Percentiles rank a stretch among this genome's conserved stretches.
Evolutionary conservation across 2,113 vertebrate genomes (phyloP).

Genomic region (Pagrus major): DNA sequence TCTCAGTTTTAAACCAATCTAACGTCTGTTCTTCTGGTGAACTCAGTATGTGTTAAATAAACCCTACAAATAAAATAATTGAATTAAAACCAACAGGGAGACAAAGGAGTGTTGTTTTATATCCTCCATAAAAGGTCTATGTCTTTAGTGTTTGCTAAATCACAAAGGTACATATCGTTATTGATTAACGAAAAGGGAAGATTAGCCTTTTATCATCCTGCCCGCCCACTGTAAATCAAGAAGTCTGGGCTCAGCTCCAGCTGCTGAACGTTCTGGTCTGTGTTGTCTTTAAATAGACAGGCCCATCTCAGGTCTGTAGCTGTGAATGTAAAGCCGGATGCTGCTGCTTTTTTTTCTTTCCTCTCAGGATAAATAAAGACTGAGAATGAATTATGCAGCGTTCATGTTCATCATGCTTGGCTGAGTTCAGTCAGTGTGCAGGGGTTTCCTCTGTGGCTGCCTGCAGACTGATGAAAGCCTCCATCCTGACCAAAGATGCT

Average conservation of each 20-base stretch:
- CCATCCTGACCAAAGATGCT: slow-evolving; percentile 4
- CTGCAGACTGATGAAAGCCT: slow-evolving; percentile 22
- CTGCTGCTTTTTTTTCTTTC: neutral
- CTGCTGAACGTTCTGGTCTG: neutral
- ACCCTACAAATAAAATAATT: neutral
- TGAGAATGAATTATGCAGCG: slow-evolving; percentile 46
- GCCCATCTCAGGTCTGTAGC: neutral
- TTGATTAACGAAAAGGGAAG: neutral
- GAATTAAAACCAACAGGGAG: no score
- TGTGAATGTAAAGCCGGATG: slow-evolving; percentile 5
- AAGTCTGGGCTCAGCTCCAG: neutral
- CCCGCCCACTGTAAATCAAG: neutral
- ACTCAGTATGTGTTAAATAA: neutral
- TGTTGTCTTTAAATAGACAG: neutral
- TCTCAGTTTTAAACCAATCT: neutral
- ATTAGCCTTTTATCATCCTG: neutral
- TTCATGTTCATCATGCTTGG: slow-evolving; percentile 25
- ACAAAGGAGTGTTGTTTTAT: neutral
- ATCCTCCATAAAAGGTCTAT: neutral
- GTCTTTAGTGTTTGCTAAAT: neutral
- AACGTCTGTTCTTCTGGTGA: neutral
- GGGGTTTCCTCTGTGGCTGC: slow-evolving; percentile 40
- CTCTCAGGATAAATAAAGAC: slow-evolving; percentile 40
- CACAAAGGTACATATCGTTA: neutral
- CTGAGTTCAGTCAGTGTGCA: slow-evolving; percentile 11